phyloP scores from a whole-genome alignment of 2,113 vertebrate species.

The Zosterops hypoxanthus region DNA sequence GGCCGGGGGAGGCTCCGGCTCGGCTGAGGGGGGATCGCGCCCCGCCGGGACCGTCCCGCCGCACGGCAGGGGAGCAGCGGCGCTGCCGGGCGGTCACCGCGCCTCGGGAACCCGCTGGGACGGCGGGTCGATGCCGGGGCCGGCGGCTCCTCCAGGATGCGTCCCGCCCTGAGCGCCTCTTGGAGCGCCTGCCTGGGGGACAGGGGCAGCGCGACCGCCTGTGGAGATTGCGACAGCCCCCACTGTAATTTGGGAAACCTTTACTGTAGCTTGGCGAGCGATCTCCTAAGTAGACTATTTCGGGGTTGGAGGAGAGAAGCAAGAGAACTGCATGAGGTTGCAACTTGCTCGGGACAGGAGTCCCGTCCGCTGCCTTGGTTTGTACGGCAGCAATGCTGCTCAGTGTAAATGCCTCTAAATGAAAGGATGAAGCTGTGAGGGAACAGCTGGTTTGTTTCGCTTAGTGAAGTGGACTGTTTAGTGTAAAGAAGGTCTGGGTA shows the following conservation, averaged over 20 bases:
- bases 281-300: accelerated
- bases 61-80: background rate
- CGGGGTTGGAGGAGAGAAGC: background rate
- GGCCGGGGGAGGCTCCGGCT: background rate
- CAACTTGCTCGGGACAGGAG: background rate
- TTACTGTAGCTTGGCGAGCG: background rate
- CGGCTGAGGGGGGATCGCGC: background rate
- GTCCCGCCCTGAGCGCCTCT: background rate
- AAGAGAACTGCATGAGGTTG: background rate
- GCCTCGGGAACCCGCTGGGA: no score
- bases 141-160: background rate
- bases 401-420: background rate
- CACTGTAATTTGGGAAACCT: background rate
- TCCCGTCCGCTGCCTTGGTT: background rate
- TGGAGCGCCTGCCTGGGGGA: no score
- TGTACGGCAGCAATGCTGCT: background rate
- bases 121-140: background rate
- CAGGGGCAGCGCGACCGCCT: background rate
- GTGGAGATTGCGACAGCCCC: background rate
- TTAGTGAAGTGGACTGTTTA: background rate
- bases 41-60: background rate
- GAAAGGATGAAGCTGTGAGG: background rate
- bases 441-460: background rate
- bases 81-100: background rate
- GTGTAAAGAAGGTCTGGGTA: background rate